A percentile compares a stretch with the other conserved stretches of the same genome.
Conservation (phyloP, 2,113 vertebrate species). For the Cnemophilus loriae region DNA sequence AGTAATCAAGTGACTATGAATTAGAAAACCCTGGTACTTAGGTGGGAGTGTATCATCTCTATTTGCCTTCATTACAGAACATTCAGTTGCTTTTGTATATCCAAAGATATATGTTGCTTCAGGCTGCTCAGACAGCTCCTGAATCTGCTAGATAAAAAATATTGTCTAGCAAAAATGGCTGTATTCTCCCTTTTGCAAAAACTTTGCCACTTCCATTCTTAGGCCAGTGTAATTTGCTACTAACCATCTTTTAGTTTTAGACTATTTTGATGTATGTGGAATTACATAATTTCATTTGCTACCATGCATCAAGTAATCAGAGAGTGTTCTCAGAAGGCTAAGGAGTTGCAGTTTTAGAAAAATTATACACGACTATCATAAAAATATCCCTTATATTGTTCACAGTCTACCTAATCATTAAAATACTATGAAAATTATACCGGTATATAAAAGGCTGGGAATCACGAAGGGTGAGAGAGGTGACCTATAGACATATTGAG, state of each 20-base stretch:
- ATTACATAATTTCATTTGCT: background rate
- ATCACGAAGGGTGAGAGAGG: background rate
- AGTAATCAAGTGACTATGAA: background rate
- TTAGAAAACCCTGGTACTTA: background rate
- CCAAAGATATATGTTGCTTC: background rate
- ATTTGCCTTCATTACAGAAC: background rate
- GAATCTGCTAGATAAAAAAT: background rate
- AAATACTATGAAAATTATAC: background rate
- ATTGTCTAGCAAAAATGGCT: background rate
- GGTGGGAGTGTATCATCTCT: background rate
- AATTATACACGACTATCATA: background rate
- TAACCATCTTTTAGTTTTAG: background rate
- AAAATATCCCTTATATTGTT: background rate
- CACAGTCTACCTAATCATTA: background rate
- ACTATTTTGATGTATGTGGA: background rate
- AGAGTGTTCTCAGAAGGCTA: background rate
- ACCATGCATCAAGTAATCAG: background rate
- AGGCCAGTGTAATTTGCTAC: background rate
- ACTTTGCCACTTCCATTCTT: background rate
- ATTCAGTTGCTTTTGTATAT: background rate
- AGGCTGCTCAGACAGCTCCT: background rate
- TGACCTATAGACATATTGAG: background rate
- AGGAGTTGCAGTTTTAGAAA: background rate
- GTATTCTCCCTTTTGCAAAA: background rate
- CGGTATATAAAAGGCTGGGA: background rate